Evolutionary conservation across 2,888 invertebrate genomes (phyloP).

Genomic region (Aporophyla lueneburgensis): DNA sequence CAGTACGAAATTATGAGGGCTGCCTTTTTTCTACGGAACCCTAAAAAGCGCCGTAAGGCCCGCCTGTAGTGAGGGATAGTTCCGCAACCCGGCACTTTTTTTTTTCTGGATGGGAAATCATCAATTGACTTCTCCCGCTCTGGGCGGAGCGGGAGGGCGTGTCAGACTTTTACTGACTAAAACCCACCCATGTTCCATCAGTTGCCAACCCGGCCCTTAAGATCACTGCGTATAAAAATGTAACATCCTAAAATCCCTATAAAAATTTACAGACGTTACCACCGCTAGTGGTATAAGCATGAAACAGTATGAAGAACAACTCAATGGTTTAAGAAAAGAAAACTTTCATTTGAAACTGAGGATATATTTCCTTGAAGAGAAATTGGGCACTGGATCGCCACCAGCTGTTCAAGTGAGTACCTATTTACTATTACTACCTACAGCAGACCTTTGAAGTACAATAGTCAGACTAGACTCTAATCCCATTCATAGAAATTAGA

Average conservation of each 20-base stretch:
- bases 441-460: neutral
- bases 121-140: too few relatives aligned
- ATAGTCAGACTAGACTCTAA: too few relatives aligned
- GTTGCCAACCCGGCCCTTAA: neutral
- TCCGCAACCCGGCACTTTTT: neutral
- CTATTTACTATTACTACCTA: neutral
- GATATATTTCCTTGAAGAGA: slow-evolving; percentile 97
- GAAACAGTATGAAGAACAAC: slow-evolving; percentile 97
- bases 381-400: slow-evolving; percentile 92
- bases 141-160: too few relatives aligned
- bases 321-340: slow-evolving; percentile 95
- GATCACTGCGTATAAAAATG: neutral
- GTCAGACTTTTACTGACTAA: too few relatives aligned
- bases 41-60: neutral
- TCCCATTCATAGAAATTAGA: neutral
- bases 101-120: too few relatives aligned
- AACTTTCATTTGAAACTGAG: slow-evolving; percentile 98
- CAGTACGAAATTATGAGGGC: neutral
- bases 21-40: neutral
- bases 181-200: too few relatives aligned
- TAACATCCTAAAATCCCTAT: neutral
- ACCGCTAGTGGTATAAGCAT: slow-evolving; percentile 93
- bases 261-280: slow-evolving; percentile 78
- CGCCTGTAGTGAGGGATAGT: too few relatives aligned
- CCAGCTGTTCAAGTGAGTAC: slow-evolving; percentile 92